Evolutionary conservation across 2,888 invertebrate species (phyloP).

Genomic region (Aleiodes alternator): DNA sequence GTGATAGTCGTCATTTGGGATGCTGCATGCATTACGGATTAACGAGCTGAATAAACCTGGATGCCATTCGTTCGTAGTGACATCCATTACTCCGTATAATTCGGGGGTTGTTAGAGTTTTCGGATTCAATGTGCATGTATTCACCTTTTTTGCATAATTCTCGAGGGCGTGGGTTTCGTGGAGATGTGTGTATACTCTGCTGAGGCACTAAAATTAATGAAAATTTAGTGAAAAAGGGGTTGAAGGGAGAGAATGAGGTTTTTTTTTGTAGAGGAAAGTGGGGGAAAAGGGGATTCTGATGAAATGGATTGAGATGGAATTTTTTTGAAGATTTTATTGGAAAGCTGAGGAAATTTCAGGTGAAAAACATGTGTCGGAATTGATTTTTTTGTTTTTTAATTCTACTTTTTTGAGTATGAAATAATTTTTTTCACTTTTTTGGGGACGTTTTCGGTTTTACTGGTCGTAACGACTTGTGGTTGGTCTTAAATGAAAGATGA

Average conservation of each 20-base stretch:
- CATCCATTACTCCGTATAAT: constrained; percentile 93
- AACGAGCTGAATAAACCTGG: constrained; percentile 90
- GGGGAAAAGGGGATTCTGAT: too few relatives aligned
- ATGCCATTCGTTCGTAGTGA: constrained; percentile 91
- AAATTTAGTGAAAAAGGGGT: constrained; percentile 61
- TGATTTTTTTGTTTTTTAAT: constrained; percentile 82
- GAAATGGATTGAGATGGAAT: too few relatives aligned
- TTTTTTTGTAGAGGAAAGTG: too few relatives aligned
- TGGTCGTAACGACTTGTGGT: background rate
- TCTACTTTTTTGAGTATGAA: background rate
- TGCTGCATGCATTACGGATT: constrained; percentile 86
- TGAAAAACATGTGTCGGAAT: too few relatives aligned
- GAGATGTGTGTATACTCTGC: constrained; percentile 82
- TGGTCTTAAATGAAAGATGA: too few relatives aligned
- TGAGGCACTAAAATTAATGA: constrained; percentile 74
- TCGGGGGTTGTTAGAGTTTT: constrained; percentile 92
- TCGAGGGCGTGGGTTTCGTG: constrained; percentile 79
- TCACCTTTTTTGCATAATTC: constrained; percentile 79
- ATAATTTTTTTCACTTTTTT: background rate
- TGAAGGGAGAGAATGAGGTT: too few relatives aligned
- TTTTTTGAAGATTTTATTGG: too few relatives aligned
- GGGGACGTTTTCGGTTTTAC: too few relatives aligned
- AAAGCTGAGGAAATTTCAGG: too few relatives aligned
- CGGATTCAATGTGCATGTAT: constrained; percentile 87
- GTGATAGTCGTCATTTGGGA: constrained; percentile 86